These are phyloP conservation scores for Drosophila eugracilis DNA, from an alignment of 1,140 invertebrate genomes.

Conservation along the genomic window DNA sequence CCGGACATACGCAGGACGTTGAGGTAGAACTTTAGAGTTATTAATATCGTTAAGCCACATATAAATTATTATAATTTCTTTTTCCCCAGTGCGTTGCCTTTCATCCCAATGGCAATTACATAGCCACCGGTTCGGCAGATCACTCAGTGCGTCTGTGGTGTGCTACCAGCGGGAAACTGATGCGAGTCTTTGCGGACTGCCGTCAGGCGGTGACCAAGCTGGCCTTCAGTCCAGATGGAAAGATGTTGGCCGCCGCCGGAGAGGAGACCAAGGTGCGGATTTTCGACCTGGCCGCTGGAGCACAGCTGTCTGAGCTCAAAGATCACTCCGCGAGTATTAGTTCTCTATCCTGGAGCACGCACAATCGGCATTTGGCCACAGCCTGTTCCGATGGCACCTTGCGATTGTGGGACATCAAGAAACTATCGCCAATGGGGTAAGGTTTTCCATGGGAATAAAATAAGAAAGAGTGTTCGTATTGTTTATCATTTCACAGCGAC, in stretches of 20 bases:
- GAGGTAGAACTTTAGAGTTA: conserved; percentile 86
- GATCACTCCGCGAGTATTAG: conserved; percentile 91
- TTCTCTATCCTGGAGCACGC: conserved; percentile 88
- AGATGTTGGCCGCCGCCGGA: conserved; percentile 91
- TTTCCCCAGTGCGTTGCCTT: conserved; percentile 88
- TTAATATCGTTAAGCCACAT: not conserved
- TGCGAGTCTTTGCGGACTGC: conserved; percentile 92
- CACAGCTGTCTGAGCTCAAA: conserved; percentile 89
- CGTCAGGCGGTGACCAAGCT: conserved; percentile 90
- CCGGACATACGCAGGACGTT: conserved; percentile 93
- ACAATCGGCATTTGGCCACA: conserved; percentile 90
- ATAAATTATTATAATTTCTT: not conserved
- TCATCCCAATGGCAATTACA: conserved; percentile 92
- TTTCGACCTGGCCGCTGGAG: conserved; percentile 86
- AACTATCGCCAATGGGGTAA: conserved; percentile 66
- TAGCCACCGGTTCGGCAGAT: conserved; percentile 92
- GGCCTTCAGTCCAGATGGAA: conserved; percentile 92
- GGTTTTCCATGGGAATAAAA: not conserved
- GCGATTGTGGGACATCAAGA: conserved; percentile 88
- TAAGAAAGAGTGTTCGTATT: not conserved
- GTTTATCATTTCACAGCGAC: conserved; percentile 37
- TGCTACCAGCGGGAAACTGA: conserved; percentile 87
- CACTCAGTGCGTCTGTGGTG: conserved; percentile 91
- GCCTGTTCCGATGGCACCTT: conserved; percentile 91
- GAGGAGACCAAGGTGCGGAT: conserved; percentile 87